Evolutionary conservation across 2,797 vertebrate genomes (phyloP).

Genomic region (Pangasius larnaudii): DNA sequence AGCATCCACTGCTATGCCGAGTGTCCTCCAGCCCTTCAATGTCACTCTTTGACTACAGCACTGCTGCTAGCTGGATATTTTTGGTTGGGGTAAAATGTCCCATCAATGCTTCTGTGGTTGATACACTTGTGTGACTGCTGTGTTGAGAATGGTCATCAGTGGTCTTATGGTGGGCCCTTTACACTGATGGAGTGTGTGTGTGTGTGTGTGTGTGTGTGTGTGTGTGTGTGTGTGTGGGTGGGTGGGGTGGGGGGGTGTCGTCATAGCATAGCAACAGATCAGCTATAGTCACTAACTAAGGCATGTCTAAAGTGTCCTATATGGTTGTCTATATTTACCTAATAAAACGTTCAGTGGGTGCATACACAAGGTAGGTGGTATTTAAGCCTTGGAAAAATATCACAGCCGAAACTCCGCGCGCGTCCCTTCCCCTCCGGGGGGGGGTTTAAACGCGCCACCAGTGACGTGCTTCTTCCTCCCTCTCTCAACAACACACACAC

Average conservation of each 20-base stretch:
- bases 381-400: not conserved
- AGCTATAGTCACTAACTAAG: not conserved
- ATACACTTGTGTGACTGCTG: not conserved
- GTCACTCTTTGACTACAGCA: not conserved
- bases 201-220: not conserved
- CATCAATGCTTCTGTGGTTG: not conserved
- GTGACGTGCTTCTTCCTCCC: constrained; percentile 63
- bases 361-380: not conserved
- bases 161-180: not conserved
- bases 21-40: too few relatives aligned
- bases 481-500: not conserved
- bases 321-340: not conserved
- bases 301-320: not conserved
- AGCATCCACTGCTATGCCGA: not conserved
- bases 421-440: constrained; percentile 16
- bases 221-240: too few relatives aligned
- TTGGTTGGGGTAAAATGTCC: not conserved
- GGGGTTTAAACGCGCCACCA: constrained; percentile 51
- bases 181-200: too few relatives aligned
- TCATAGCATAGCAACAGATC: not conserved
- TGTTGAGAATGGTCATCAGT: not conserved
- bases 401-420: not conserved
- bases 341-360: not conserved
- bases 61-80: too few relatives aligned
- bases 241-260: too few relatives aligned